phyloP scores from a whole-genome alignment of 2,113 vertebrate genomes.

The Apistogramma diplotaenia region DNA sequence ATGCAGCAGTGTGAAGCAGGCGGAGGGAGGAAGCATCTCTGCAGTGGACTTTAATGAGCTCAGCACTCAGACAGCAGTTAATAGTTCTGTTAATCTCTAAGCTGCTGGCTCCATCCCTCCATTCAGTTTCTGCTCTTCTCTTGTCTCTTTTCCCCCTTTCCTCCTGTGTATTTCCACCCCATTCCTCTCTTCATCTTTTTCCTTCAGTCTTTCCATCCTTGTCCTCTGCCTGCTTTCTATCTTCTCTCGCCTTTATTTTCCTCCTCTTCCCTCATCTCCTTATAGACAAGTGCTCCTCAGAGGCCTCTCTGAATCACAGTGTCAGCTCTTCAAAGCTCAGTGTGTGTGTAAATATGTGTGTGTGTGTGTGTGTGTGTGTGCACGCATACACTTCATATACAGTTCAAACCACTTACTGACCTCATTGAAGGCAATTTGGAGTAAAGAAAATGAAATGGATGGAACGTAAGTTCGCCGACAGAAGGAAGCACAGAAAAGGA shows the following conservation, averaged over 20 bases:
- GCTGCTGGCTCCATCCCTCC: conserved; percentile 38
- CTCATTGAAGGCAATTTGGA: not conserved
- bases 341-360: not conserved
- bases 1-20: conserved; percentile 1
- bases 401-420: conserved; percentile 15
- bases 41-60: conserved; percentile 55
- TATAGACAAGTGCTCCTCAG: conserved; percentile 5
- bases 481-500: not conserved
- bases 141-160: not conserved
- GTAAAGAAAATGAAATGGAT: not conserved
- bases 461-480: not conserved
- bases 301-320: conserved; percentile 1
- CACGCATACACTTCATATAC: not conserved
- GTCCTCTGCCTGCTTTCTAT: not conserved
- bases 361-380: not conserved
- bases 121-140: not conserved
- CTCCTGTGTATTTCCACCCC: not conserved
- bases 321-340: conserved; percentile 28
- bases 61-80: conserved; percentile 48
- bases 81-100: conserved; percentile 50
- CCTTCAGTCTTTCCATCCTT: not conserved
- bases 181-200: not conserved
- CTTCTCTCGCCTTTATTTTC: not conserved
- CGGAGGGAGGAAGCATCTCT: conserved; percentile 1
- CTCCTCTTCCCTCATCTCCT: not conserved